These are phyloP conservation scores for Myodes glareolus DNA, from an alignment of 2,113 vertebrate species.

Conservation along the genomic window DNA sequence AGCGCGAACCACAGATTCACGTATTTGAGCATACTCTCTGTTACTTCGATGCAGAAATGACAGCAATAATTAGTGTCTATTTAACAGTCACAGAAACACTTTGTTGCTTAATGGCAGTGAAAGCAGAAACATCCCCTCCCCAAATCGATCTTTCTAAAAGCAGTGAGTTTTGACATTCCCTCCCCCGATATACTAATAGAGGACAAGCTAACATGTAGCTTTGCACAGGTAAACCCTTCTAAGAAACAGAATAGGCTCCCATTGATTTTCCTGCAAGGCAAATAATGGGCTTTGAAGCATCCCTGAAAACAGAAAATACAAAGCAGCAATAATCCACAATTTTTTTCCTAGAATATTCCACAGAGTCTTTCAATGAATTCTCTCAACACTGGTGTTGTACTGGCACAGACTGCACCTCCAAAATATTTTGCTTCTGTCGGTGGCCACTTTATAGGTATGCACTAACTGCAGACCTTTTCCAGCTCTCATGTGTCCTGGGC, in stretches of 20 bases:
- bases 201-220: constrained; percentile 67
- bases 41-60: constrained; percentile 47
- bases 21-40: constrained; percentile 24
- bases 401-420: constrained; percentile 31
- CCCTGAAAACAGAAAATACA: constrained; percentile 54
- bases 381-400: constrained; percentile 38
- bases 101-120: constrained; percentile 27
- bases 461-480: constrained; percentile 48
- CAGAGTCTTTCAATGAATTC: constrained; percentile 34
- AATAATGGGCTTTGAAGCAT: constrained; percentile 66
- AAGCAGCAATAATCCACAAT: constrained; percentile 37
- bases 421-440: constrained; percentile 55
- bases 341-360: constrained; percentile 63
- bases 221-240: constrained; percentile 55
- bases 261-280: constrained; percentile 65
- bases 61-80: constrained; percentile 58
- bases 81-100: constrained; percentile 57
- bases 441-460: constrained; percentile 40
- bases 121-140: background rate
- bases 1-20: constrained; percentile 25
- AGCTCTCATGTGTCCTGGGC: constrained; percentile 51
- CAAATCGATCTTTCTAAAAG: constrained; percentile 39
- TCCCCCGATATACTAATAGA: background rate
- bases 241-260: constrained; percentile 47
- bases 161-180: background rate